Base-by-base conservation (phyloP, 1,140 invertebrate genomes). In the Lasaia peninsularis region DNA sequence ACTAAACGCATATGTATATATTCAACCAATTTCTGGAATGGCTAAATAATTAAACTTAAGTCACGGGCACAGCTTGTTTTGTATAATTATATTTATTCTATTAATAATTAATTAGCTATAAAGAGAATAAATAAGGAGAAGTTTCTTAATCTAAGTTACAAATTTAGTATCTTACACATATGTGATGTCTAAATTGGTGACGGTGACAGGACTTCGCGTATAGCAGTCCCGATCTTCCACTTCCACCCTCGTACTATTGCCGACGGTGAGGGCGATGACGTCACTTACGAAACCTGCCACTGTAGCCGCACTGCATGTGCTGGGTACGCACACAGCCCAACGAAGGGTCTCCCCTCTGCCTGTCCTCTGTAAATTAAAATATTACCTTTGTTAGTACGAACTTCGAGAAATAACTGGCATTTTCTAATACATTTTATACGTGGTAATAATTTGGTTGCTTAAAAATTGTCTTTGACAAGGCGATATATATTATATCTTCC, bases 311-410 rank as follows among this genome's bases (percentile, higher is more conserved):
- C 78, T 75, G 63, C 93, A 94, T 1, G 90, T 81, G 16, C 89
- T 89, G 0, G 93, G 93, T 10, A 92, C 83, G 62, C 93, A 94
- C 0, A 93, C 88, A 16, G 91, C 92, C 92, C 92, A 93, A 52
- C 91, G 89, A 0, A 93, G 69, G 11, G 89, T 86, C 35, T 89
- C 91, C 48, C 82, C 90, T 20, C 84, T 85, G 58, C 84, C 91
- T 35, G 77, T 80, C 21, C 84, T 71, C 9, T 34, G n/a, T 1
- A 34, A 1, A 16, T 16, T 12, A 48, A 48, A 14, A 16, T 12
- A 48, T 5, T 0, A 24, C 7, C 7, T 24, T n/a, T n/a, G n/a
- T n/a, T n/a, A n/a, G n/a, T n/a, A n/a, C n/a, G n/a, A n/a, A n/a
- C n/a, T n/a, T n/a, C n/a, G n/a, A 7, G 11, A 9, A 31, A 31